phyloP scores from a whole-genome alignment of 2,888 invertebrate species.

The Synanthedon tipuliformis region DNA sequence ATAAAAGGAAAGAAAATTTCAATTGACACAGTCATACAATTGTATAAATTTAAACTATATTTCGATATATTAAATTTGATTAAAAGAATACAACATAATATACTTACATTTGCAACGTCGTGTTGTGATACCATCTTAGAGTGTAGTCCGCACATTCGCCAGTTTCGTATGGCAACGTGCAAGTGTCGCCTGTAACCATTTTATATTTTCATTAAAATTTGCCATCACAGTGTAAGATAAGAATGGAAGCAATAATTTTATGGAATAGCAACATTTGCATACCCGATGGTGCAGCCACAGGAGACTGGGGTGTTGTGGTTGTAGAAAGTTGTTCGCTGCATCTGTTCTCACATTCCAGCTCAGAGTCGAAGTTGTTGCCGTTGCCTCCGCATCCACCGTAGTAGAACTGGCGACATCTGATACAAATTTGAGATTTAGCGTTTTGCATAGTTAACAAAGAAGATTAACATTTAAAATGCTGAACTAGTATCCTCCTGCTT shows the following conservation, averaged over 20 bases:
- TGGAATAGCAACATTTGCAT: neutral
- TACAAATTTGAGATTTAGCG: neutral
- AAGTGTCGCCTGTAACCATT: constrained; percentile 22
- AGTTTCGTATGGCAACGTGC: constrained; percentile 26
- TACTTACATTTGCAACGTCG: constrained; percentile 62
- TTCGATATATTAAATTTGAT: too few species aligned
- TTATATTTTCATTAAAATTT: neutral
- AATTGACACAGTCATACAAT: too few species aligned
- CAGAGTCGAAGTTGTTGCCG: constrained; percentile 81
- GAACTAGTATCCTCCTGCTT: too few species aligned
- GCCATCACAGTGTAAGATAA: too few species aligned
- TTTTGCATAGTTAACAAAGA: neutral
- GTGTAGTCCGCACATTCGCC: constrained; percentile 81
- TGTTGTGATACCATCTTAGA: constrained; percentile 83
- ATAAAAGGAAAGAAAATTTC: too few species aligned
- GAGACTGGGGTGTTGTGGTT: constrained; percentile 33
- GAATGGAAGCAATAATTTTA: too few species aligned
- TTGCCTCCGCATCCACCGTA: constrained; percentile 96
- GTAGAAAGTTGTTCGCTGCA: constrained; percentile 65
- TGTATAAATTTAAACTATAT: too few species aligned
- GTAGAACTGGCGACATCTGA: constrained; percentile 83
- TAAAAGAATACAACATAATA: too few species aligned
- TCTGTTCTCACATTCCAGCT: constrained; percentile 74
- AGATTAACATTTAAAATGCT: neutral
- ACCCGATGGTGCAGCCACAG: constrained; percentile 1